These are phyloP conservation scores for Aporophyla lueneburgensis DNA, from an alignment of 2,888 invertebrate genomes.

Conservation along the genomic window DNA sequence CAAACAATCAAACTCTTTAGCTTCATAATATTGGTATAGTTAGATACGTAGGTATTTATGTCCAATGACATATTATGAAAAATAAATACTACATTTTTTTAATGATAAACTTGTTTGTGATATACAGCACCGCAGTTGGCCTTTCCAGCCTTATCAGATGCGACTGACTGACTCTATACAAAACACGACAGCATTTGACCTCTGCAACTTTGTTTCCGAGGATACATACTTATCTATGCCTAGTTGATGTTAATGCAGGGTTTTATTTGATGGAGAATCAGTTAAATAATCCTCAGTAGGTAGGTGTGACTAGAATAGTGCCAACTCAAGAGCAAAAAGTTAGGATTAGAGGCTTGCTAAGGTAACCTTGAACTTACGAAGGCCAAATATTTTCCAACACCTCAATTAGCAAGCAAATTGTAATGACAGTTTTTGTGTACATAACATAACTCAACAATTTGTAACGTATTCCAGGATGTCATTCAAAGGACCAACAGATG, in stretches of 20 bases:
- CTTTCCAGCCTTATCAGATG: conserved; percentile 23
- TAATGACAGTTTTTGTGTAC: conserved; percentile 23
- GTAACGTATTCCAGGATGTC: conserved; percentile 83
- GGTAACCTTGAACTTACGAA: conserved; percentile 2
- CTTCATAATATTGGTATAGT: too few species aligned
- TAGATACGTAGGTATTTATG: too few species aligned
- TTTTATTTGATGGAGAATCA: background rate
- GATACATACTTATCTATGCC: background rate
- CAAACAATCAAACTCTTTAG: too few species aligned
- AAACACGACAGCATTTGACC: conserved; percentile 1
- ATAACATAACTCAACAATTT: background rate
- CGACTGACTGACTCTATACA: background rate
- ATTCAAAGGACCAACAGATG: conserved; percentile 85
- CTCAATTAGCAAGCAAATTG: background rate
- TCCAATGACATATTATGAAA: too few species aligned
- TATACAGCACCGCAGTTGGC: conserved; percentile 19
- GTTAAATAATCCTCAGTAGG: background rate
- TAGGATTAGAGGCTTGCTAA: background rate
- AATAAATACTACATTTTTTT: too few species aligned
- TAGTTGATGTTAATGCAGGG: background rate
- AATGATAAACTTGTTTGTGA: conserved; percentile 7
- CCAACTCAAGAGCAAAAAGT: background rate
- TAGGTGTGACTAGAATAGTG: background rate
- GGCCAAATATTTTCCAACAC: conserved; percentile 2
- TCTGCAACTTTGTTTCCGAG: conserved; percentile 21